A percentile compares a stretch with the other conserved stretches of the same genome.
Evolutionary conservation across 2,113 vertebrate genomes (phyloP).

Genomic region (Anser brachyrhynchus): DNA sequence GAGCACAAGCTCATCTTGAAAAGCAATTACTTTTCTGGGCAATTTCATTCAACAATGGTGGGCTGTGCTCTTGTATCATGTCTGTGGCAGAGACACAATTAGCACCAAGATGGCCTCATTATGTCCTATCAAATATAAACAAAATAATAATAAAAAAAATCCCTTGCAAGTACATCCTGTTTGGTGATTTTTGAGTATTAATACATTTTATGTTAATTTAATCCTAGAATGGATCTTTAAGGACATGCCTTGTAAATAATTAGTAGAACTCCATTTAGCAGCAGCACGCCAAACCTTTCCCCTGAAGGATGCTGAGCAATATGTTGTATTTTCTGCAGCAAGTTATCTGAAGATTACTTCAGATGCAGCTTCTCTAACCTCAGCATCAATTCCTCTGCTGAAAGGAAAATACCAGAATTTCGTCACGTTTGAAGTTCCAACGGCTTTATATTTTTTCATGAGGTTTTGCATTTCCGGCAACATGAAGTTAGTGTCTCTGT

Average conservation of each 20-base stretch:
- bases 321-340: background rate
- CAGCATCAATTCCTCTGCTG: fast-evolving
- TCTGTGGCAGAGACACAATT: background rate
- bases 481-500: background rate
- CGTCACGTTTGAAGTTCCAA: fast-evolving
- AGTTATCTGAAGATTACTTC: background rate
- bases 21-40: conserved; percentile 51
- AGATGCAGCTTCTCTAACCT: background rate
- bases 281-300: background rate
- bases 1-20: conserved; percentile 33
- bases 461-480: background rate
- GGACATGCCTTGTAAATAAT: background rate
- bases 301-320: background rate
- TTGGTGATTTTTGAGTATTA: background rate
- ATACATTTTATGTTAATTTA: conserved; percentile 18
- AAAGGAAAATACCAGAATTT: no score
- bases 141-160: background rate
- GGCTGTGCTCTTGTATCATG: conserved; percentile 1
- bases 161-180: background rate
- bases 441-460: background rate
- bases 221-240: background rate
- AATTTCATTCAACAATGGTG: conserved; percentile 18
- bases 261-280: background rate
- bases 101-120: conserved; percentile 30
- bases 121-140: conserved; percentile 26